Base-by-base conservation (phyloP, 2,113 vertebrate genomes). In the Xerus inauris region DNA sequence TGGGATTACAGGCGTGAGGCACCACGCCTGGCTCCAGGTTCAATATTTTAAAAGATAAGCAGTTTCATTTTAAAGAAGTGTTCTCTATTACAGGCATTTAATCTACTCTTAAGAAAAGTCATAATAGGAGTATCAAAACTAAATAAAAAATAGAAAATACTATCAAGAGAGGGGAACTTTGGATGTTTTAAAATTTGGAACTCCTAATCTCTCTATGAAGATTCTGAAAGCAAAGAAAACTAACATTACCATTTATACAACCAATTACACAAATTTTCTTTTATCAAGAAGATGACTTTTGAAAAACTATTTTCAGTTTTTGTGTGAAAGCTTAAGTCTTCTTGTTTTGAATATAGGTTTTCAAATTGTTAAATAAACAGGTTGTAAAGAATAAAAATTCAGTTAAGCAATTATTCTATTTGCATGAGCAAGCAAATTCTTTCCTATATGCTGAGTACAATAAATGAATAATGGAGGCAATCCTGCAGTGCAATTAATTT, bases 41-140 rank as follows among this genome's bases (percentile, higher is more conserved):
- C n/a, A n/a, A 5, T 65, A 94, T 88, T 92, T 83, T 83, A 90
- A 49, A 7, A 88, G 45, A 81, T 49, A 91, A 75, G 49, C 59
- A 57, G 69, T 94, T 93, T 89, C 76, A 65, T 95, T 82, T 83
- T 91, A 86, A 93, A 94, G 59, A 88, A 85, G 12, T 4, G 81
- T 91, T 81, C 73, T 73, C 10, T 81, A 73, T 26, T 81, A 28
- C 5, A 79, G 7, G 38, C 42, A 88, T 62, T 65, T 79, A 90
- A 77, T 88, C 22, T 92, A 77, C 62, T 75, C 69, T 87, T 92
- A 20, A 73, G 32, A 45, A 71, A 91, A 96, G 40, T 71, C 42
- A 47, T 32, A 82, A 17, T 38, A 65, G 26, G 19, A 83, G 28
- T 54, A 94, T 42, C 38, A 30, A 92, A 91, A 90, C 40, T 7